Base-by-base conservation (phyloP, 23 tunicate species). In the Halocynthia roretzi region DNA sequence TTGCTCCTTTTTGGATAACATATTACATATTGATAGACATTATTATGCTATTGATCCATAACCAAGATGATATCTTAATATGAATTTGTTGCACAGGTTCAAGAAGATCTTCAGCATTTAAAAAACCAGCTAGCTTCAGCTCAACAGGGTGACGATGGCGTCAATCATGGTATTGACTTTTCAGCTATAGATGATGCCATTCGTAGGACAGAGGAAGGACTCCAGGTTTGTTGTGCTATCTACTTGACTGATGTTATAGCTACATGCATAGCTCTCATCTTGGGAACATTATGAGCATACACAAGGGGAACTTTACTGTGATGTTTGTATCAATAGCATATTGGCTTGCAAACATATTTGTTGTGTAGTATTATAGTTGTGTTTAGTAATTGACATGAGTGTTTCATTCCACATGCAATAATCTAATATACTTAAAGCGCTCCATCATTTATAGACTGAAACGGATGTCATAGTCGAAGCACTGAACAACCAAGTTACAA, bases 401-500 rank as follows among this genome's bases (percentile, higher is more conserved):
- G 44, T 31, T 31, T 31, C 44, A 31, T 31, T 31, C 4, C 4
- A 31, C 44, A 31, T 31, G 44, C 2, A 31, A 31, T 31, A 31
- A 31, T 31, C 44, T 31, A 31, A 31, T 31, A 31, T 31, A 31
- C 44, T 31, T 31, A 31, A 67, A 72, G 4, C n/a, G 23, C 15
- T 50, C 49, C n/a, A n/a, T 19, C 20, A 5, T 85, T 85, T 66
- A 17, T 67, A 91, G 97, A 81, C 82, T 70, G 85, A 81, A 53
- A 81, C 89, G 15, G 97, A 91, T 11, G 69, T 70, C 55, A 87
- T 91, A 67, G 90, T 91, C 5, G 72, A 71, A 66, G 76, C 87
- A 56, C 77, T 91, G 71, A 91, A 91, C 71, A 91, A 85, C 76
- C 82, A 85, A 77, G 97, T 91, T 44, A 76, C 75, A 7, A 81